phyloP scores from a whole-genome alignment of 1,140 invertebrate species.

The Drosophila takahashii region DNA sequence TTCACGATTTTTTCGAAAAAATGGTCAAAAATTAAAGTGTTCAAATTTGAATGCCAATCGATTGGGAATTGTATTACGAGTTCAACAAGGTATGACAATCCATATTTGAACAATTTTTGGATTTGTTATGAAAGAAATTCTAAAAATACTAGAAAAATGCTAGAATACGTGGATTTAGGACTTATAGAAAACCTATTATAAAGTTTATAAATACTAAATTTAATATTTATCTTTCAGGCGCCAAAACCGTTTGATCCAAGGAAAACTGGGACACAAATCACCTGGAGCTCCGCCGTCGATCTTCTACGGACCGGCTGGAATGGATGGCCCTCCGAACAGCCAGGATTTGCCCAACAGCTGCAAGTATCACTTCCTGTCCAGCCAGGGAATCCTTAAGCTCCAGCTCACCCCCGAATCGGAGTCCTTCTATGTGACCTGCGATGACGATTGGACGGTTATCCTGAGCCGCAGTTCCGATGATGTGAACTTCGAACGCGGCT shows the following conservation, averaged over 20 bases:
- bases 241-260: constrained; percentile 2
- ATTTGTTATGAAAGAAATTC: no score
- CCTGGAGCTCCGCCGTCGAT: neutral
- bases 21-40: no score
- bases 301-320: constrained; percentile 5
- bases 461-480: constrained; percentile 88
- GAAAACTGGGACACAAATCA: neutral
- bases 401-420: constrained; percentile 69
- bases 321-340: neutral
- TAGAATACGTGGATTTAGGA: no score
- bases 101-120: no score
- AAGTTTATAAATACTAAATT: neutral
- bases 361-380: constrained; percentile 33
- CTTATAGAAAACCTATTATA: no score
- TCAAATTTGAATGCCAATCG: no score
- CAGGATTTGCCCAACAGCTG: constrained; percentile 51
- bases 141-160: no score
- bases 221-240: neutral
- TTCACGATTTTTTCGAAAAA: no score
- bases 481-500: constrained; percentile 87
- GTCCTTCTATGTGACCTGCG: constrained; percentile 88
- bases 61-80: no score
- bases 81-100: no score
- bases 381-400: constrained; percentile 68
- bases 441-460: constrained; percentile 88